Evolutionary conservation across 2,797 vertebrate genomes (phyloP).

Genomic region (Crocidura indochinensis): DNA sequence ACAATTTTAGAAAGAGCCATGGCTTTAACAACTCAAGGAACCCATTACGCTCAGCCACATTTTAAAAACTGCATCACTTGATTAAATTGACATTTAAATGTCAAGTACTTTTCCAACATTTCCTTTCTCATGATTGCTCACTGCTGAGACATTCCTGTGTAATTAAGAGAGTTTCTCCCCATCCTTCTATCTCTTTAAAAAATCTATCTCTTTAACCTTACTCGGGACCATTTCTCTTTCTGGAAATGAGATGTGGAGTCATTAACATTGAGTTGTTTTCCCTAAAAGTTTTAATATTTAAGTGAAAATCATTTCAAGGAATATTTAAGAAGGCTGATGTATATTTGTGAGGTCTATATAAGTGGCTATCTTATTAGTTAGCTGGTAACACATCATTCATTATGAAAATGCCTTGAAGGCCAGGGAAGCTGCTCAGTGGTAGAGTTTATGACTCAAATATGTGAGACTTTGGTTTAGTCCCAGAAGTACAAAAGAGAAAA

Average conservation of each 20-base stretch:
- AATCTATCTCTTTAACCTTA: not conserved
- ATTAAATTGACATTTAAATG: slow-evolving; percentile 86
- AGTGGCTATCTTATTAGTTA: not conserved
- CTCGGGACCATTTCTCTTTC: not conserved
- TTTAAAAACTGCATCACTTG: slow-evolving; percentile 79
- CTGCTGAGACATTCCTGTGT: slow-evolving; percentile 63
- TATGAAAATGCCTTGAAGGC: not conserved
- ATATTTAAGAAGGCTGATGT: slow-evolving; percentile 35
- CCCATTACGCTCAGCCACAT: slow-evolving; percentile 64
- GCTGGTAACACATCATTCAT: not conserved
- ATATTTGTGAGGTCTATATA: not conserved
- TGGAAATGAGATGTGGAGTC: not conserved
- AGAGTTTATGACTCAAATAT: too few species aligned
- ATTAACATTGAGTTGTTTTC: not conserved
- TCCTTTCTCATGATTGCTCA: slow-evolving; percentile 76
- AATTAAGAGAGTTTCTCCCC: slow-evolving; percentile 64
- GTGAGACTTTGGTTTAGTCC: too few species aligned
- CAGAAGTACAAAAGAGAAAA: too few species aligned
- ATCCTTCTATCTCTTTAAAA: slow-evolving; percentile 38
- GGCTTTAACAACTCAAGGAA: slow-evolving; percentile 78
- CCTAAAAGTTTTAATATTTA: slow-evolving; percentile 58
- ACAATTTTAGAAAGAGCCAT: slow-evolving; percentile 62
- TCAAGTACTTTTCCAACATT: slow-evolving; percentile 81
- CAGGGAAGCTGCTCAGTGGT: too few species aligned
- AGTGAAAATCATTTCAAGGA: slow-evolving; percentile 42